Evolutionary conservation across 2,113 vertebrate species (phyloP).

Genomic region (Notarius lentiginosus): DNA sequence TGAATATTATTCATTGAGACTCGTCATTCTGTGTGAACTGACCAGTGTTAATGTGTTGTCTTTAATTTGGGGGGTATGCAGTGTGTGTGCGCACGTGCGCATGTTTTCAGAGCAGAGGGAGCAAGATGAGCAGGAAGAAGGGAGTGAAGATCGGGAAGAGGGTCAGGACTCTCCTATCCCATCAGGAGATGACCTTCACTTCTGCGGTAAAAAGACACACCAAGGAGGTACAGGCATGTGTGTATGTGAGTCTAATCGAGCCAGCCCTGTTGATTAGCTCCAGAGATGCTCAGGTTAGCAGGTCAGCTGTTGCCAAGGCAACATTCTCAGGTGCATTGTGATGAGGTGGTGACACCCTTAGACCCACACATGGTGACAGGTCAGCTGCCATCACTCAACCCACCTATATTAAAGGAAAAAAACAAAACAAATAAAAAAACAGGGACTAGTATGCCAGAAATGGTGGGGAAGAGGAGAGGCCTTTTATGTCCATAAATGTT

Average conservation of each 20-base stretch:
- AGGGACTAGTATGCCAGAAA: background rate
- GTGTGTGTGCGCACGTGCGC: slow-evolving; percentile 20
- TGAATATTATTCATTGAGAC: background rate
- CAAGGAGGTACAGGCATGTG: slow-evolving; percentile 80
- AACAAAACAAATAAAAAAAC: background rate
- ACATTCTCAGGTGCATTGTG: slow-evolving; percentile 56
- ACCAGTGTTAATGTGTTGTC: background rate
- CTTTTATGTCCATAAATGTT: slow-evolving; percentile 10
- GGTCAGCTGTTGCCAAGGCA: slow-evolving; percentile 53
- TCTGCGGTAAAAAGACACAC: slow-evolving; percentile 87
- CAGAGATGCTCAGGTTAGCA: slow-evolving; percentile 53
- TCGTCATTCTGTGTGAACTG: background rate
- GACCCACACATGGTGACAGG: slow-evolving; percentile 45
- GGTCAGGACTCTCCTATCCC: slow-evolving; percentile 78
- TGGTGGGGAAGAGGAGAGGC: background rate
- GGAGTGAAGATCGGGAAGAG: slow-evolving; percentile 82
- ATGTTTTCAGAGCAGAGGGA: slow-evolving; percentile 84
- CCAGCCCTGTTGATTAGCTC: slow-evolving; percentile 14
- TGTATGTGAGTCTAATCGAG: slow-evolving; percentile 8
- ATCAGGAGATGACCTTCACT: slow-evolving; percentile 88
- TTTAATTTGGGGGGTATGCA: background rate
- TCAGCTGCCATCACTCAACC: slow-evolving; percentile 51
- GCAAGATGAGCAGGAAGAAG: slow-evolving; percentile 81
- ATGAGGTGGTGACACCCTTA: slow-evolving; percentile 47
- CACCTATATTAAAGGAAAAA: background rate